Conservation (phyloP, 2,113 vertebrate species). For the Pseudorhombus dupliciocellatus region DNA sequence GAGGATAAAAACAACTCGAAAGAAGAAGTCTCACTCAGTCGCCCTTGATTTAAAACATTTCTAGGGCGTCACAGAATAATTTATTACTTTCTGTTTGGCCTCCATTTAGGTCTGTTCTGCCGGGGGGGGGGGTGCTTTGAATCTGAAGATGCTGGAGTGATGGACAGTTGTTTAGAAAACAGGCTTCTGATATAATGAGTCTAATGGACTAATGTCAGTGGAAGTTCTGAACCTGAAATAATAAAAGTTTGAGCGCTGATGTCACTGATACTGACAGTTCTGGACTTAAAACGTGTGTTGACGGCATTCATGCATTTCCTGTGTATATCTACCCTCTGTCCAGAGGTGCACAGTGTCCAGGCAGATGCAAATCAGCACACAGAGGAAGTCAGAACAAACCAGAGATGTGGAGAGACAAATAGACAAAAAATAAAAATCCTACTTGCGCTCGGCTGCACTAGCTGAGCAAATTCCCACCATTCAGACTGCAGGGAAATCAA, state of each 20-base stretch:
- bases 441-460: slow-evolving; percentile 38
- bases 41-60: slow-evolving; percentile 5
- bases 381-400: slow-evolving; percentile 37
- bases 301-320: not conserved
- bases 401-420: slow-evolving; percentile 42
- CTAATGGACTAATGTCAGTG: slow-evolving; percentile 32
- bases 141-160: slow-evolving; percentile 5
- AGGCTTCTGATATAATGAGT: slow-evolving; percentile 23
- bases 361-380: slow-evolving; percentile 53
- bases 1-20: slow-evolving; percentile 12
- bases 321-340: not conserved
- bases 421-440: slow-evolving; percentile 59
- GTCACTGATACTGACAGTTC: not conserved
- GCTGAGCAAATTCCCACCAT: slow-evolving; percentile 64
- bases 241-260: not conserved
- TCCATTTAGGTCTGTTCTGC: slow-evolving; percentile 4
- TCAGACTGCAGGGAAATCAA: slow-evolving; percentile 74
- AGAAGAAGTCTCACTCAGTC: slow-evolving; percentile 4
- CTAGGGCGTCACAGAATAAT: not conserved
- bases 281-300: not conserved
- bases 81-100: not conserved
- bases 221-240: slow-evolving; percentile 5
- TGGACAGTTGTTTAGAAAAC: slow-evolving; percentile 25
- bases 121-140: not conserved
- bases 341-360: slow-evolving; percentile 19